A percentile compares a stretch with the other conserved stretches of the same genome.
Evolutionary conservation across 2,113 vertebrate species (phyloP).

Genomic region (Sylvilagus bachmani): DNA sequence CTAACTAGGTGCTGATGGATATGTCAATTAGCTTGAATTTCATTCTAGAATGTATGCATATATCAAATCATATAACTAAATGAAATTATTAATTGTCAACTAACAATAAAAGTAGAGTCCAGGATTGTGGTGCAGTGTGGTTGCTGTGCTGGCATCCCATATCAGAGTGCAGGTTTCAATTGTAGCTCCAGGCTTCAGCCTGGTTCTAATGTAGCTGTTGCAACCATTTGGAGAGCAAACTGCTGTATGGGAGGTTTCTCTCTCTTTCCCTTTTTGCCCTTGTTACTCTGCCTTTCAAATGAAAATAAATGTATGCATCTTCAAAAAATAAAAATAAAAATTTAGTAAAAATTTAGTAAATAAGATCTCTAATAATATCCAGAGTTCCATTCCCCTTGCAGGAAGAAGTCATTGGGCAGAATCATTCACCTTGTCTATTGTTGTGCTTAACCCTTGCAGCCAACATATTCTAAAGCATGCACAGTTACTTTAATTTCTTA

Average conservation of each 20-base stretch:
- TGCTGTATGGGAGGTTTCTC: too few relatives aligned
- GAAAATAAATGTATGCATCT: too few relatives aligned
- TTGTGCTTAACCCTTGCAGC: neutral
- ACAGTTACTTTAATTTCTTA: neutral
- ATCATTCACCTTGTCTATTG: neutral
- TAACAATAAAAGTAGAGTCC: neutral
- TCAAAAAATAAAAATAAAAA: neutral
- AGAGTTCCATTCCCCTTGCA: neutral
- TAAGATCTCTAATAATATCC: neutral
- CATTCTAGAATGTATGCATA: neutral
- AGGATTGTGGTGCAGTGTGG: too few relatives aligned
- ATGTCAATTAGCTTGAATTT: neutral
- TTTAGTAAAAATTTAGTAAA: neutral
- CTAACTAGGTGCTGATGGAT: neutral
- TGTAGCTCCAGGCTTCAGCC: too few relatives aligned
- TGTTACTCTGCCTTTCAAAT: too few relatives aligned
- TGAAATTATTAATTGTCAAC: neutral
- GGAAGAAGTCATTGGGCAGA: neutral
- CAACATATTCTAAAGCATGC: neutral
- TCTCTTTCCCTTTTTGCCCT: too few relatives aligned
- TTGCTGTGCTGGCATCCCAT: too few relatives aligned
- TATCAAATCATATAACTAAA: neutral
- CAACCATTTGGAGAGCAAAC: too few relatives aligned
- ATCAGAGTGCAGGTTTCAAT: too few relatives aligned
- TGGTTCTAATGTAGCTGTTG: too few relatives aligned